A percentile compares a stretch with the other conserved stretches of the same genome.
Conservation (phyloP, 2,888 invertebrate species). For the Chrysomela aeneicollis region DNA sequence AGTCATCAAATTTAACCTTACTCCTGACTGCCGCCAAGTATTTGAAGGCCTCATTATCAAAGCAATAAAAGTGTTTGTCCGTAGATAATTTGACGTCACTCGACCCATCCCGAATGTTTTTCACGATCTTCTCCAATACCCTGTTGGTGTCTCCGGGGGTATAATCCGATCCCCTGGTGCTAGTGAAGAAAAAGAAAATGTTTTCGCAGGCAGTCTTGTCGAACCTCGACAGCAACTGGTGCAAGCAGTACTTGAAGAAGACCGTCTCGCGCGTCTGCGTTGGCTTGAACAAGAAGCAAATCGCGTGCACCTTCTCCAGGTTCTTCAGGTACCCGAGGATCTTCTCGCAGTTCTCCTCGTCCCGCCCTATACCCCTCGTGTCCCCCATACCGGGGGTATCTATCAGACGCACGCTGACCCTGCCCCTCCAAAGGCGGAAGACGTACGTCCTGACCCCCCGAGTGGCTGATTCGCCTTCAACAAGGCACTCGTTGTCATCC, state of each 20-base stretch:
- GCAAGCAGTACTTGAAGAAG: conserved; percentile 54
- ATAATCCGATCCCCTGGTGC: conserved; percentile 37
- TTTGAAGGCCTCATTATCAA: conserved; percentile 56
- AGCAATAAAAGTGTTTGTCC: conserved; percentile 52
- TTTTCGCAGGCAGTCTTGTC: conserved; percentile 54
- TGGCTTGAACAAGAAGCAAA: conserved; percentile 52
- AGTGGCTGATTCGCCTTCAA: conserved; percentile 43
- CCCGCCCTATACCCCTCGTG: conserved; percentile 47
- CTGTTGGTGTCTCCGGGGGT: conserved; percentile 51
- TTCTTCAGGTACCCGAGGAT: conserved; percentile 50
- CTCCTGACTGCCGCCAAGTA: conserved; percentile 51
- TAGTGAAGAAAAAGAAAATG: conserved; percentile 55
- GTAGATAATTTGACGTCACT: conserved; percentile 39
- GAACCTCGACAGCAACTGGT: conserved; percentile 52
- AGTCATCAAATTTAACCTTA: conserved; percentile 37
- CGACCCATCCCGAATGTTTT: conserved; percentile 41
- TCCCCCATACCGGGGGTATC: conserved; percentile 57
- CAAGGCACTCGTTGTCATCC: conserved; percentile 46
- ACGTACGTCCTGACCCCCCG: conserved; percentile 48
- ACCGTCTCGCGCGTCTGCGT: conserved; percentile 49
- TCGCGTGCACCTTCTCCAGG: conserved; percentile 51
- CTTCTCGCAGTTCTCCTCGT: conserved; percentile 47
- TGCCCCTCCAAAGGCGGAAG: conserved; percentile 38
- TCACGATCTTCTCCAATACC: conserved; percentile 44
- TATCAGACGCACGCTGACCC: conserved; percentile 50